These are phyloP conservation scores for Diorhabda sublineata DNA, from an alignment of 1,140 invertebrate genomes.

Conservation along the genomic window DNA sequence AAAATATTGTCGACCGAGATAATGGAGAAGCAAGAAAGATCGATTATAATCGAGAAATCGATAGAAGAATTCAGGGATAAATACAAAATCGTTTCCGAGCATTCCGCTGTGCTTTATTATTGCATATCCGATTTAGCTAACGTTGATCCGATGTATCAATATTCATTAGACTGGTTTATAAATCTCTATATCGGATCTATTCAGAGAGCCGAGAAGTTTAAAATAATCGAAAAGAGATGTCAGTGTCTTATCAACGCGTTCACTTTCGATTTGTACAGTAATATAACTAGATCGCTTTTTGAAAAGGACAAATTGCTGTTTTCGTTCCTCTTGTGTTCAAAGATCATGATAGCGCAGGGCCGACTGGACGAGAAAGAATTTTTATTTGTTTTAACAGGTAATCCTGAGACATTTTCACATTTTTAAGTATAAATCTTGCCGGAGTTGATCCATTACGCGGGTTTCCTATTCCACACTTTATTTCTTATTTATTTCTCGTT, in stretches of 20 bases:
- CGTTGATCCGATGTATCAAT: slow-evolving; percentile 96
- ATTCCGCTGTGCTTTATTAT: slow-evolving; percentile 86
- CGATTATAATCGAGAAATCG: slow-evolving; percentile 50
- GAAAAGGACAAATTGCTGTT: slow-evolving; percentile 93
- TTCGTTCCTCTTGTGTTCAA: slow-evolving; percentile 83
- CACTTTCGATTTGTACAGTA: slow-evolving; percentile 83
- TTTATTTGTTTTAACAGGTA: slow-evolving; percentile 73
- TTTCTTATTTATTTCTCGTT: too few relatives aligned
- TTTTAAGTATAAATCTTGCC: too few relatives aligned
- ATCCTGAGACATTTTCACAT: neutral
- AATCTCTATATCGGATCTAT: slow-evolving; percentile 86
- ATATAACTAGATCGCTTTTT: slow-evolving; percentile 82
- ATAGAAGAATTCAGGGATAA: slow-evolving; percentile 79
- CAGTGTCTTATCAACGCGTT: slow-evolving; percentile 76
- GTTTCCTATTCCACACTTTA: too few relatives aligned
- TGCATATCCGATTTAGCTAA: slow-evolving; percentile 87
- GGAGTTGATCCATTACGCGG: too few relatives aligned
- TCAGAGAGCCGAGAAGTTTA: slow-evolving; percentile 80
- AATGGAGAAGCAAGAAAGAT: slow-evolving; percentile 73
- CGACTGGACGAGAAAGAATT: slow-evolving; percentile 71
- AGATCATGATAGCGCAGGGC: slow-evolving; percentile 63
- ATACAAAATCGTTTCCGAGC: slow-evolving; percentile 79
- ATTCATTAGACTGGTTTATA: slow-evolving; percentile 88
- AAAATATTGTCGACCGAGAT: slow-evolving; percentile 81
- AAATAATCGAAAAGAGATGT: slow-evolving; percentile 67